Base-by-base conservation (phyloP, 2,888 invertebrate genomes). In the Dynastes maya region DNA sequence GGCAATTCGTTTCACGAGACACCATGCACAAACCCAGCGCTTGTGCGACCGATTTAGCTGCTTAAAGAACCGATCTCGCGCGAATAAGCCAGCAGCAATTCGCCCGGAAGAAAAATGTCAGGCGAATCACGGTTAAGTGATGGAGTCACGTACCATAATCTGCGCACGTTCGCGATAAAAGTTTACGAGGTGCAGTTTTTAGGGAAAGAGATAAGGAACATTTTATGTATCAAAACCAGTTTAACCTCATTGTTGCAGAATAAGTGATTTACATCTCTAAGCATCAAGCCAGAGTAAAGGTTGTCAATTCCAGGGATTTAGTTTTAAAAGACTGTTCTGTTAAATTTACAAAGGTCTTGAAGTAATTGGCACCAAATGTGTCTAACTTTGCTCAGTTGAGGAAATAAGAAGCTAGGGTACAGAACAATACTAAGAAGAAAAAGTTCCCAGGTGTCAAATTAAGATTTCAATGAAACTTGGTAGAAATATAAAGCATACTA, bases 121-220 rank as follows among this genome's bases (percentile, higher is more conserved):
- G 40, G 65, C 16, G 65, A 67, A 67, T 51, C 68, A 29, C 49
- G 27, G 51, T 11, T 68, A 53, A 68, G 16, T 29, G 22, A 51
- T 51, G 51, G 51, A 5, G 51, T 68, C 68, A 68, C 68, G 68
- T 68, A 27, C 9, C 16, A 51, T 68, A 68, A 68, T 68, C 68
- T 51, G 51, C 13, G 27, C 51, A 51, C 51, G 51, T 49, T 68
- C 51, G n/a, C 13, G 51, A 51, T 68, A 68, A 68, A 68, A 49
- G 51, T 68, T 68, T 68, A n/a, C 29, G 29, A 51, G 22, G 13
- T 29, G 68, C 37, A 37, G 37, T 40, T 65, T 65, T 65, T 37
- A 45, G 11, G 45, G 45, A 45, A 45, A 45, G 1, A 45, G 45
- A 45, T 45, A 45, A 45, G 45, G 11, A 45, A 45, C 45, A 45